Evolutionary conservation across 2,797 vertebrate genomes (phyloP).

Genomic region (Acrocephalus scirpaceus): DNA sequence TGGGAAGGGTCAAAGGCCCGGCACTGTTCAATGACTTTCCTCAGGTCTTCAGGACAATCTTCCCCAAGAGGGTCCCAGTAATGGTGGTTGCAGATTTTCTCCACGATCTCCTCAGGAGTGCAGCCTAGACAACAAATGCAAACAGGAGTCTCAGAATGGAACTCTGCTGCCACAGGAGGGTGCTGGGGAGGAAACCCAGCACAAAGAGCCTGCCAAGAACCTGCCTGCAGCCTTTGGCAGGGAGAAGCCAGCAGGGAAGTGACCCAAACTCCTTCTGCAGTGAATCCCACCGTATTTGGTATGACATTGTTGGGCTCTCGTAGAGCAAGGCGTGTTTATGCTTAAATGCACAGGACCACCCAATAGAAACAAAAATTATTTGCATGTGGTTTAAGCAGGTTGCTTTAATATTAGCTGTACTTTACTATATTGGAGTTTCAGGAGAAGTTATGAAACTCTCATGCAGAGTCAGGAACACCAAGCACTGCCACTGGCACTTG

Average conservation of each 20-base stretch:
- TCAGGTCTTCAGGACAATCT: slow-evolving; percentile 78
- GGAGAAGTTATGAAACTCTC: background rate
- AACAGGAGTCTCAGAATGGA: background rate
- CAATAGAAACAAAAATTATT: background rate
- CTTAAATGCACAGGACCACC: background rate
- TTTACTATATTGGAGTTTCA: background rate
- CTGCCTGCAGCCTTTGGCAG: background rate
- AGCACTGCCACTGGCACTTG: background rate
- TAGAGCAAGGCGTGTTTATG: background rate
- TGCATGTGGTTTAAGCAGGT: background rate
- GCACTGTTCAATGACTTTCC: slow-evolving; percentile 76
- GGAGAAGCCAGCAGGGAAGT: background rate
- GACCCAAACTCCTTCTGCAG: background rate
- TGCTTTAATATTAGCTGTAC: background rate
- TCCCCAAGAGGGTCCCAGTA: slow-evolving; percentile 71
- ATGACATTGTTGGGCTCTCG: background rate
- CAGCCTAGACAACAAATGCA: slow-evolving; percentile 52
- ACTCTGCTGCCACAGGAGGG: background rate
- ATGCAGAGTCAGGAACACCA: background rate
- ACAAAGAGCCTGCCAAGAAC: background rate
- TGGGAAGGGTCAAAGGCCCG: slow-evolving; percentile 72
- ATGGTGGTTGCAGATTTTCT: slow-evolving; percentile 70
- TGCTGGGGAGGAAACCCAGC: background rate
- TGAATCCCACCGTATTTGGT: rapidly evolving
- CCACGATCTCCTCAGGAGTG: slow-evolving; percentile 41